Evolutionary conservation across 1,140 invertebrate species (phyloP).

Genomic region (Bicyclus anynana): DNA sequence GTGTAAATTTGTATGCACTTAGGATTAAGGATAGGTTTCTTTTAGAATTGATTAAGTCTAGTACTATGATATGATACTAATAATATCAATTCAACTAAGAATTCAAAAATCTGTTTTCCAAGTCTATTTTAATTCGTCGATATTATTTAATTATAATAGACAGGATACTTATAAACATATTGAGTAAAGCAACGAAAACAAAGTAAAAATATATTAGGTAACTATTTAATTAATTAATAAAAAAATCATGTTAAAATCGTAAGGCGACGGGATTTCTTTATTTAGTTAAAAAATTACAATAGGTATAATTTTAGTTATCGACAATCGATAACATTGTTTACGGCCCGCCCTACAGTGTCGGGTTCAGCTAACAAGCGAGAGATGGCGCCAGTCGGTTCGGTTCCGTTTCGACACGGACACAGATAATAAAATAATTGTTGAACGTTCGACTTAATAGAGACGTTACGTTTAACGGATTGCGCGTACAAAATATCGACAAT

Average conservation of each 20-base stretch:
- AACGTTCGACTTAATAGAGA: slow-evolving; percentile 46
- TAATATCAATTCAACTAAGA: background rate
- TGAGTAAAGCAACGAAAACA: too few relatives aligned
- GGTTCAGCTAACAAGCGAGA: slow-evolving; percentile 35
- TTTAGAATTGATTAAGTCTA: background rate
- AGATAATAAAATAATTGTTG: slow-evolving; percentile 50
- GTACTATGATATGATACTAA: too few relatives aligned
- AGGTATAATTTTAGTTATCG: slow-evolving; percentile 27
- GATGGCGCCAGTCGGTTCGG: slow-evolving; percentile 56
- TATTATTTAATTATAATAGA: too few relatives aligned
- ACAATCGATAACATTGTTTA: slow-evolving; percentile 14
- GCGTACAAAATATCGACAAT: slow-evolving; percentile 32
- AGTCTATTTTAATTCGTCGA: too few relatives aligned
- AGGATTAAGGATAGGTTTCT: background rate
- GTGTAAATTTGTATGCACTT: slow-evolving; percentile 3
- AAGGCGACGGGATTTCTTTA: too few relatives aligned
- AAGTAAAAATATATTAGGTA: too few relatives aligned
- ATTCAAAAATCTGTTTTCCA: too few relatives aligned
- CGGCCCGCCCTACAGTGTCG: slow-evolving; percentile 16
- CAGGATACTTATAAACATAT: too few relatives aligned
- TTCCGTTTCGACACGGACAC: slow-evolving; percentile 47
- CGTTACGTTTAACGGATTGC: slow-evolving; percentile 39
- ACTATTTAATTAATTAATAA: too few relatives aligned
- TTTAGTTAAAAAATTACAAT: background rate
- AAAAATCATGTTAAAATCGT: too few relatives aligned